Conservation (phyloP, 2,113 vertebrate genomes). For the Gavia stellata region DNA sequence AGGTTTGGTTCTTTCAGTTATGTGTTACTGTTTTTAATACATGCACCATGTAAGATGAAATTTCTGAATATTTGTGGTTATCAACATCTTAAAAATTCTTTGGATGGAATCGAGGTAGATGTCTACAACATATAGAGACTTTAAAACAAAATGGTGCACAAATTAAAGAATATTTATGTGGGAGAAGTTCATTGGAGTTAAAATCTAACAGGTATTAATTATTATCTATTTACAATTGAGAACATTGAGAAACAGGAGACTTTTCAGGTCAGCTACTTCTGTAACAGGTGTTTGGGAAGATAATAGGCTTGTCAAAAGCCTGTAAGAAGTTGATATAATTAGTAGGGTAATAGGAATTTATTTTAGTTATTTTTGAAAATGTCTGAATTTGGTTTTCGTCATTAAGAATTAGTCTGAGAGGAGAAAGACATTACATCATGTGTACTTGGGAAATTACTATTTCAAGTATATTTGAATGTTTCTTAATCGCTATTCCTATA, state of each 20-base stretch:
- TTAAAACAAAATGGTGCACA: not conserved
- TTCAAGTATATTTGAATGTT: not conserved
- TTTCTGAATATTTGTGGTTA: not conserved
- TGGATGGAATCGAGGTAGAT: not conserved
- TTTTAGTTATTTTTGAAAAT: not conserved
- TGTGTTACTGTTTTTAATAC: not conserved
- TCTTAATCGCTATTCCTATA: not conserved
- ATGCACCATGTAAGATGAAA: not conserved
- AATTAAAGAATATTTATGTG: not conserved
- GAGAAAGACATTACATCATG: not conserved
- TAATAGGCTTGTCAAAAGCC: constrained; percentile 7
- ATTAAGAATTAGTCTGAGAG: not conserved
- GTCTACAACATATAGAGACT: not conserved
- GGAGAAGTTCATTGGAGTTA: not conserved
- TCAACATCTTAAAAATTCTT: not conserved
- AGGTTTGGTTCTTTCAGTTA: not conserved
- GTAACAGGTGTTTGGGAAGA: not conserved
- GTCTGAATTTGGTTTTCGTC: not conserved
- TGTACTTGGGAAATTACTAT: not conserved
- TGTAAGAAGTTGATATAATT: not conserved
- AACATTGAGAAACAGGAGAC: not conserved
- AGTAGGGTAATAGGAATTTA: not conserved
- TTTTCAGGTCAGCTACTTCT: not conserved
- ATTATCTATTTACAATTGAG: not conserved
- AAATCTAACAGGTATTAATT: not conserved